phyloP scores from a whole-genome alignment of 2,888 invertebrate genomes.

The Dryobotodes eremita region DNA sequence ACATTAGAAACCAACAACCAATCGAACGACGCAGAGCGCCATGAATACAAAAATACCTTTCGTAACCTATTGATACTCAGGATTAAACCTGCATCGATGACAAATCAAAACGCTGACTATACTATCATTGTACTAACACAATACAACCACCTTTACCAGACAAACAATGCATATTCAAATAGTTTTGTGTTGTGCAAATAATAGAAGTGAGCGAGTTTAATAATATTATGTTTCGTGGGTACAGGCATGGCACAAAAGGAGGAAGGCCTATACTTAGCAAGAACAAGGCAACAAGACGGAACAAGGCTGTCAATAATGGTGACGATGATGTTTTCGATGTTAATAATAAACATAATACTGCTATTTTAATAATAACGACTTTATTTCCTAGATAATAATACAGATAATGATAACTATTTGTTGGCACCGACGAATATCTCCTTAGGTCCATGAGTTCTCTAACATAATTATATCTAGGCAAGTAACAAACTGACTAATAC shows the following conservation, averaged over 20 bases:
- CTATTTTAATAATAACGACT: too few relatives aligned
- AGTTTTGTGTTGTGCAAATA: slow-evolving; percentile 48
- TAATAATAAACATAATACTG: background rate
- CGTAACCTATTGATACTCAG: slow-evolving; percentile 35
- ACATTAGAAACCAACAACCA: slow-evolving; percentile 22
- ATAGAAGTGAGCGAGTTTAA: slow-evolving; percentile 37
- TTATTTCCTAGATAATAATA: background rate
- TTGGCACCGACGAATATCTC: background rate
- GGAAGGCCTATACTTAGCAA: too few relatives aligned
- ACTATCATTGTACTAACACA: slow-evolving; percentile 69
- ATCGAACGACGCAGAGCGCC: slow-evolving; percentile 14
- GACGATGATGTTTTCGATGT: background rate
- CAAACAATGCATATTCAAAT: slow-evolving; percentile 75
- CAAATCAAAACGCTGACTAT: slow-evolving; percentile 67
- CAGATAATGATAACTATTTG: background rate
- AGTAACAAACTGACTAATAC: background rate
- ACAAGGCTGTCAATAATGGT: background rate
- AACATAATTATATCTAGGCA: background rate
- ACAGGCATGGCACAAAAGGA: too few relatives aligned
- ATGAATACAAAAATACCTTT: slow-evolving; percentile 49
- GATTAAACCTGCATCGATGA: slow-evolving; percentile 65
- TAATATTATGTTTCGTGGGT: background rate
- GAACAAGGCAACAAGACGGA: too few relatives aligned
- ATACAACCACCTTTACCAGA: slow-evolving; percentile 64
- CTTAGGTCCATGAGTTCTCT: background rate